Evolutionary conservation across 2,113 vertebrate genomes (phyloP), one percentile per base, ranked within the genome.

Genomic region (Anhinga rufa): DNA sequence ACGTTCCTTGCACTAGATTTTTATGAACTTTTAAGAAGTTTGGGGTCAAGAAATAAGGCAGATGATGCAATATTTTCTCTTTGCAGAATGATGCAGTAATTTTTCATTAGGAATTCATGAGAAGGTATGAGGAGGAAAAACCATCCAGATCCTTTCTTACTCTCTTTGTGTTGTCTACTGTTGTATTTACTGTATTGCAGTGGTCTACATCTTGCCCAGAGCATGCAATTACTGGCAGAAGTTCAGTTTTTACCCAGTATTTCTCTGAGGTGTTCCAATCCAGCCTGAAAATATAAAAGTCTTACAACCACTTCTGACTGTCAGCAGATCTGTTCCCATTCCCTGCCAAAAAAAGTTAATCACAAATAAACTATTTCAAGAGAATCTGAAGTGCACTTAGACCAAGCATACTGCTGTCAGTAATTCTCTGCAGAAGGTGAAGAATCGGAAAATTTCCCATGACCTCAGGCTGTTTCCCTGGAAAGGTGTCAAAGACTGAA

Each of bases 401-500:
- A 54, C 64, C 48, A 51, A 36, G 49, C 48, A 69, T 32, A 82
- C 61, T 71, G 65, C 57, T 93, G 76, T 76, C 74, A 88, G 74
- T 2, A 3, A 58, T 81, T 77, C 55, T 90, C 82, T 76, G 40
- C 86, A 93, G 49, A 92, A 90, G 58, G 71, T 74, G 79, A 85
- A 91, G 62, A 91, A 85, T 75, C 60, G 2, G 65, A 94, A 88
- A 61, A 58, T 74, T 92, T 93, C 90, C 51, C 78, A 88, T 80
- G 40, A 57, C 82, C 95, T 70, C 82, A 90, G 75, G 87, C 81
- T 90, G 62, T 85, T 94, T 93, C 71, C 62, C 82, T 93, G 85
- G 96, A 95, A 97, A 88, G 46, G 31, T 80, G 82, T 92, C 86
- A 88, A 92, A 94, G 79, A 57, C 79, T 57, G 40, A 91, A 72